Percentiles rank a stretch among this genome's conserved stretches.
phyloP scores from a whole-genome alignment of 2,113 vertebrate species.

The Mormoops blainvillei region DNA sequence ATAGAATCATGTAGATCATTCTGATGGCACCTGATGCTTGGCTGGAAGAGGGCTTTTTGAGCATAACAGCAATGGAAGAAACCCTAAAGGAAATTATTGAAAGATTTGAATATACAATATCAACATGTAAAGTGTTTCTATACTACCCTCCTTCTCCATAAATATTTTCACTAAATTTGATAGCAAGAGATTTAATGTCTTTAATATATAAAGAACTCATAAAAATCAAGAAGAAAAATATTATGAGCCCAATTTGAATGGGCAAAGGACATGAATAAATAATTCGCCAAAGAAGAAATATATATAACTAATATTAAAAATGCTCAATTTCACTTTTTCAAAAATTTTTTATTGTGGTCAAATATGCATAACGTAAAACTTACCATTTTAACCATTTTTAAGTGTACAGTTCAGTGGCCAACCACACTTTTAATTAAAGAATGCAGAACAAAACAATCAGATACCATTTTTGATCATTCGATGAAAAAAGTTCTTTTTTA shows the following conservation, averaged over 20 bases:
- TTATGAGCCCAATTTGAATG: neutral
- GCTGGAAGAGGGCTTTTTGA: neutral
- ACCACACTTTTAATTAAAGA: constrained; percentile 23
- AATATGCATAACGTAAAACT: neutral
- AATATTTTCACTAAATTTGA: constrained; percentile 8
- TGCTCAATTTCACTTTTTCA: neutral
- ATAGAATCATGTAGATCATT: neutral
- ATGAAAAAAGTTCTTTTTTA: neutral
- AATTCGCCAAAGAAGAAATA: neutral
- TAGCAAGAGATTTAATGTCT: neutral
- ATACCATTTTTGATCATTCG: neutral
- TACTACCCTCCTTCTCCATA: neutral
- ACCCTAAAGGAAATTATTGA: neutral
- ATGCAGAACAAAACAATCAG: neutral
- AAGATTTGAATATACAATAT: neutral
- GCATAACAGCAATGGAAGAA: neutral
- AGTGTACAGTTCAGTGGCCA: neutral
- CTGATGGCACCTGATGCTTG: neutral
- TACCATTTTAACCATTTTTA: neutral
- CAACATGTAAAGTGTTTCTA: neutral
- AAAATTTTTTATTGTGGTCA: neutral
- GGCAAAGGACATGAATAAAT: neutral
- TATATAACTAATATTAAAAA: constrained; percentile 1
- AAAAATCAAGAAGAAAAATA: constrained; percentile 18
- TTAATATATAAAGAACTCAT: constrained; percentile 1